Conservation (phyloP, 2,888 invertebrate genomes). For the Sericinus montela region DNA sequence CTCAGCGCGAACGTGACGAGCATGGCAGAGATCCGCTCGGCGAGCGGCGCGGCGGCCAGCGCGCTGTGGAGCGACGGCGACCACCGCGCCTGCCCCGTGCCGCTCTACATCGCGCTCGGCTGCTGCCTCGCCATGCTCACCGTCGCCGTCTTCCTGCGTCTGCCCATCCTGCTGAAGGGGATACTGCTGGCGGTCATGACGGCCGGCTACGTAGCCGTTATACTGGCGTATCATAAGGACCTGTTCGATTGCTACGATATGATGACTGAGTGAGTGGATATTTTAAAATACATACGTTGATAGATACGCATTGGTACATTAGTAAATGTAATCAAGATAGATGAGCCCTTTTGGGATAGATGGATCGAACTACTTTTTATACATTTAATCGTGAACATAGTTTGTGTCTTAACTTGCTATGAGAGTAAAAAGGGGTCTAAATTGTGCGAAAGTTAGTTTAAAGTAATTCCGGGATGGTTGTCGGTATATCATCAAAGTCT, state of each 20-base stretch:
- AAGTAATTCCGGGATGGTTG: no score
- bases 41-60: slow-evolving; percentile 46
- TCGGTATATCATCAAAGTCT: no score
- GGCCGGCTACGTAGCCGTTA: slow-evolving; percentile 87
- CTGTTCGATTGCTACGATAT: slow-evolving; percentile 91
- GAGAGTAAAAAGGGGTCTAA: no score
- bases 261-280: slow-evolving; percentile 83
- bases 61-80: slow-evolving; percentile 73
- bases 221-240: slow-evolving; percentile 88
- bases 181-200: slow-evolving; percentile 88
- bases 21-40: slow-evolving; percentile 70
- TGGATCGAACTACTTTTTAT: no score
- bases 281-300: no score
- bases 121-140: slow-evolving; percentile 91
- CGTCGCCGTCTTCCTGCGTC: slow-evolving; percentile 89
- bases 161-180: slow-evolving; percentile 91
- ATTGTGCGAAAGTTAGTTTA: no score
- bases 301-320: no score
- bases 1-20: slow-evolving; percentile 68
- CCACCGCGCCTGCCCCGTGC: slow-evolving; percentile 90
- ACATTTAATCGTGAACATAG: no score
- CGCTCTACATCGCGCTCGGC: slow-evolving; percentile 92
- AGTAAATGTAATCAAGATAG: no score
- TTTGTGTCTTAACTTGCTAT: no score
- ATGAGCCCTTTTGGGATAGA: no score